Evolutionary conservation across 2,888 invertebrate species (phyloP).

Genomic region (Pseudolycoriella hygida): DNA sequence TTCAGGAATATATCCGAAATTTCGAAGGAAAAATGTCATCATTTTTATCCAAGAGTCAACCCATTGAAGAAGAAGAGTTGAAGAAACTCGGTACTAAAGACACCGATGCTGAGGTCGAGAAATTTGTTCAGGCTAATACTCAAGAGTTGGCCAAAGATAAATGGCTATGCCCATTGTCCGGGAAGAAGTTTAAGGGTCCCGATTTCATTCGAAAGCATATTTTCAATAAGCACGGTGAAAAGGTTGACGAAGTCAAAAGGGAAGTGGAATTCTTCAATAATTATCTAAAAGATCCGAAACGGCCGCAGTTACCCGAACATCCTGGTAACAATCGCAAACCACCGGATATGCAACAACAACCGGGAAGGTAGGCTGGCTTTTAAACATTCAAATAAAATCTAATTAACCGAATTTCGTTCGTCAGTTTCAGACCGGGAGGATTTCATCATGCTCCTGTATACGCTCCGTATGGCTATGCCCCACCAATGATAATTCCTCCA

Average conservation of each 20-base stretch:
- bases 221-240: slow-evolving; percentile 91
- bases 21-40: slow-evolving; percentile 87
- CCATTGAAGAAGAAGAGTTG: slow-evolving; percentile 56
- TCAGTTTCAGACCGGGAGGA: slow-evolving; percentile 7
- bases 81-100: slow-evolving; percentile 71
- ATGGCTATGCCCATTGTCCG: slow-evolving; percentile 95
- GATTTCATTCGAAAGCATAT: slow-evolving; percentile 98
- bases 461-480: slow-evolving; percentile 31
- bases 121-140: slow-evolving; percentile 89
- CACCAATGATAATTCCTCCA: slow-evolving; percentile 28
- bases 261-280: slow-evolving; percentile 98
- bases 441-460: slow-evolving; percentile 25
- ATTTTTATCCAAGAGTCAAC: slow-evolving; percentile 63
- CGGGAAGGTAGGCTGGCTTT: slow-evolving; percentile 2
- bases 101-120: slow-evolving; percentile 48
- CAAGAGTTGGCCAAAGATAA: slow-evolving; percentile 96
- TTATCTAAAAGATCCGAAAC: slow-evolving; percentile 81
- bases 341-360: slow-evolving; percentile 16
- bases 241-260: slow-evolving; percentile 90
- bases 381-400: background rate
- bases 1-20: slow-evolving; percentile 51
- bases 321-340: slow-evolving; percentile 37
- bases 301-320: slow-evolving; percentile 85
- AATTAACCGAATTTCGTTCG: background rate
- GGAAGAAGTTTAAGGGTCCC: slow-evolving; percentile 97